Evolutionary conservation across 37 sponge, comb jelly and placozoan genomes (phyloP).

Genomic region (Hexactinellida sp.): DNA sequence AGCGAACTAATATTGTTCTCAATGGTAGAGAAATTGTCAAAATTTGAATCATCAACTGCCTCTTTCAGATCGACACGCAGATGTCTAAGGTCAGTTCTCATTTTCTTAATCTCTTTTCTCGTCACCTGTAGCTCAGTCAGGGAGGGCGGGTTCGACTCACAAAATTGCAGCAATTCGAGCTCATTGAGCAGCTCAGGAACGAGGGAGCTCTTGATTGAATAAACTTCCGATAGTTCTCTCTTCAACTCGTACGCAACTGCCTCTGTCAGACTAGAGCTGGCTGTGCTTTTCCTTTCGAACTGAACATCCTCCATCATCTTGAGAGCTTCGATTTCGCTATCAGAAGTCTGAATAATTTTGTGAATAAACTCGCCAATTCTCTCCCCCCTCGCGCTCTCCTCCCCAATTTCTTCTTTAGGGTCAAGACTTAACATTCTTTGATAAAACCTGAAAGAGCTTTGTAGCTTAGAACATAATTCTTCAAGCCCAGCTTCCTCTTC

Average conservation of each 20-base stretch:
- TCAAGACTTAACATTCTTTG: not conserved
- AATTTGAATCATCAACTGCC: not conserved
- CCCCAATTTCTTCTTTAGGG: not conserved
- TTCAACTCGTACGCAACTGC: not conserved
- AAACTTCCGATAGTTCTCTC: not conserved
- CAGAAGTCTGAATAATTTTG: not conserved
- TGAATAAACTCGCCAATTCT: not conserved
- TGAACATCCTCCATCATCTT: constrained; percentile 7
- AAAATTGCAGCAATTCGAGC: not conserved
- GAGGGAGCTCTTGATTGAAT: not conserved
- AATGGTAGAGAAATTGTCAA: not conserved
- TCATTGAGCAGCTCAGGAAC: not conserved
- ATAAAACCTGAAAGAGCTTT: not conserved
- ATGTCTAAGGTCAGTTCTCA: constrained; percentile 12
- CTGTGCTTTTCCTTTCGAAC: not conserved
- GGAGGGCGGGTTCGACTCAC: not conserved
- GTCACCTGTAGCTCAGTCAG: not conserved
- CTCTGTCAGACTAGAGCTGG: not conserved
- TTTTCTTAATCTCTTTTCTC: not conserved
- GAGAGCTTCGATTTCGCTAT: not conserved
- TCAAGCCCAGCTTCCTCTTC: not conserved
- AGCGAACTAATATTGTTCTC: not conserved
- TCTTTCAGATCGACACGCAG: not conserved
- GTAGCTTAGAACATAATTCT: not conserved
- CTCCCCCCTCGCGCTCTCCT: not conserved